Conservation (phyloP, 2,797 vertebrate species). For the Rousettus madagascariensis region DNA sequence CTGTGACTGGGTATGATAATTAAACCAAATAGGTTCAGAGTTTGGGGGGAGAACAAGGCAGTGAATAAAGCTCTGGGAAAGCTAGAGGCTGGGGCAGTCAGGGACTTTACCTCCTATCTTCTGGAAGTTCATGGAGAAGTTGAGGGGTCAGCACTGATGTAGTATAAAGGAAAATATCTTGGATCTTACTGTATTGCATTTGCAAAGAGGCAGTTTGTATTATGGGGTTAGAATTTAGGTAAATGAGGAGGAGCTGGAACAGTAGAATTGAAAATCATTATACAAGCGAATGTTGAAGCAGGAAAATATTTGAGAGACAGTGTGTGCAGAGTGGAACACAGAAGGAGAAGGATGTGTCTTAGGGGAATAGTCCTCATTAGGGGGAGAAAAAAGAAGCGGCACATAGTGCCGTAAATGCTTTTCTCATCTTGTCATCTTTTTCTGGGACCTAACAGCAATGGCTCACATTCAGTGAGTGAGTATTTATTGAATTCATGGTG, state of each 20-base stretch:
- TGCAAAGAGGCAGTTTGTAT: not conserved
- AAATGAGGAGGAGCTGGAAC: not conserved
- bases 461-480: not conserved
- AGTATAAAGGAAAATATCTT: not conserved
- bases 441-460: not conserved
- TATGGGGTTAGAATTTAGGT: not conserved
- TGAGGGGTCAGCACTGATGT: not conserved
- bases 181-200: not conserved
- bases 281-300: not conserved
- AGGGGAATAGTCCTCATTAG: not conserved
- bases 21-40: constrained; percentile 10
- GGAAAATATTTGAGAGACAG: not conserved
- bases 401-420: not conserved
- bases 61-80: not conserved
- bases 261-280: not conserved
- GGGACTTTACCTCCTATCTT: not conserved
- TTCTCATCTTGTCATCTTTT: not conserved
- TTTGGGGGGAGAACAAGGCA: not conserved
- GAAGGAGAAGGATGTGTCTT: not conserved
- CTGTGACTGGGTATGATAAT: not conserved
- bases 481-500: not conserved
- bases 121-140: not conserved
- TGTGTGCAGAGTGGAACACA: not conserved
- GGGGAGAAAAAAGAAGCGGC: not conserved
- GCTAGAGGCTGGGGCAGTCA: not conserved